These are phyloP conservation scores for Drosophila picticornis DNA, from an alignment of 2,888 invertebrate species.

Conservation along the genomic window DNA sequence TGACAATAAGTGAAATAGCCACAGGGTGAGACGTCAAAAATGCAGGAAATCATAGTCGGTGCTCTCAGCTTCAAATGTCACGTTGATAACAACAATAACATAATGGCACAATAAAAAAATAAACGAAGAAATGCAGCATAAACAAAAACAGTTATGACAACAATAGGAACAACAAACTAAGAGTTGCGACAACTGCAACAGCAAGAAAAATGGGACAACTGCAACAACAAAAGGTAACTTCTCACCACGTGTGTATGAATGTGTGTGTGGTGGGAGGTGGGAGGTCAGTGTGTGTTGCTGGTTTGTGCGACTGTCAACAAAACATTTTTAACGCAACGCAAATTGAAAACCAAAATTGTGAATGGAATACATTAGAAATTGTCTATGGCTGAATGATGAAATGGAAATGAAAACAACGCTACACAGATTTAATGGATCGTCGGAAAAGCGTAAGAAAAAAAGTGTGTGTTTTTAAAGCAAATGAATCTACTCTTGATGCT, in stretches of 20 bases:
- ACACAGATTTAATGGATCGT: slow-evolving; percentile 31
- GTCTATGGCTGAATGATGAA: slow-evolving; percentile 34
- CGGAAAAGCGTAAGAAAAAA: not conserved
- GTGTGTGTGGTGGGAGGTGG: not conserved
- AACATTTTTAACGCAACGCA: slow-evolving; percentile 62
- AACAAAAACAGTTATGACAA: slow-evolving; percentile 74
- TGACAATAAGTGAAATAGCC: slow-evolving; percentile 13
- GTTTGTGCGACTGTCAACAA: slow-evolving; percentile 60
- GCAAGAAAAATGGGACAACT: slow-evolving; percentile 38
- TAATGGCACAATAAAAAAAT: slow-evolving; percentile 14
- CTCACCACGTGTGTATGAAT: slow-evolving; percentile 39
- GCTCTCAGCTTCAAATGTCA: slow-evolving; percentile 53
- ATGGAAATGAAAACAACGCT: slow-evolving; percentile 17
- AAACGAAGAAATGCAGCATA: slow-evolving; percentile 48
- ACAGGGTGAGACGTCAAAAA: slow-evolving; percentile 23
- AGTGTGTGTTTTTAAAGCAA: not conserved
- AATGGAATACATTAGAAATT: slow-evolving; percentile 70
- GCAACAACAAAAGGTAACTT: slow-evolving; percentile 42
- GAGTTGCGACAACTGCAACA: slow-evolving; percentile 57
- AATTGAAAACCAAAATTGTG: slow-evolving; percentile 44
- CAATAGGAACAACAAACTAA: slow-evolving; percentile 66
- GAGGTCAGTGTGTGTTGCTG: slow-evolving; percentile 1
- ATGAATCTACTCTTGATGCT: not conserved
- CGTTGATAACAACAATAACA: slow-evolving; percentile 56
- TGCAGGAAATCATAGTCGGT: slow-evolving; percentile 19